Evolutionary conservation across 2,888 invertebrate genomes (phyloP).

Genomic region (Aphodius sticticus): DNA sequence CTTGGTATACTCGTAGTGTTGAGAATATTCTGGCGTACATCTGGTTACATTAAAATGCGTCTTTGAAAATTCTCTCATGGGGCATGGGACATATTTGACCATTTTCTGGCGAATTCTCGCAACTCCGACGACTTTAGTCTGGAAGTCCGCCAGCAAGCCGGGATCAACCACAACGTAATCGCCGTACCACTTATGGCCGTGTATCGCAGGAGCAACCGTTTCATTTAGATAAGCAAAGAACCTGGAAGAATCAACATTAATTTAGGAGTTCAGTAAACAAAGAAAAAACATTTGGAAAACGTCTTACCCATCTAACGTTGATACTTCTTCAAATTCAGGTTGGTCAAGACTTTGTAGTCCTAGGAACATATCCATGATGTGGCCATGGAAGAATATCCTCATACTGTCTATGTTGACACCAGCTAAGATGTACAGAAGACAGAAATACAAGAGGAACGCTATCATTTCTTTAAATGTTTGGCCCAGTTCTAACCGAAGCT

Average conservation of each 20-base stretch:
- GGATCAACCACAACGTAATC: constrained; percentile 38
- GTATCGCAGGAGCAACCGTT: constrained; percentile 33
- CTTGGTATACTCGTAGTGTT: too few relatives aligned
- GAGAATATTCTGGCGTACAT: constrained; percentile 40
- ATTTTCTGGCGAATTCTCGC: constrained; percentile 43
- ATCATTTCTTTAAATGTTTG: constrained; percentile 38
- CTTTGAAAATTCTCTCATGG: constrained; percentile 12
- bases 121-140: constrained; percentile 43
- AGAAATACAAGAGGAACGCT: constrained; percentile 38
- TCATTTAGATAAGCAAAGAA: constrained; percentile 38
- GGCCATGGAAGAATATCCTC: constrained; percentile 24
- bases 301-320: constrained; percentile 24
- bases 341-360: constrained; percentile 20
- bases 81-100: constrained; percentile 38
- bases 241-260: too few relatives aligned
- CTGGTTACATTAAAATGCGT: constrained; percentile 25
- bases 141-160: constrained; percentile 42
- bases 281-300: background rate
- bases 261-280: too few relatives aligned
- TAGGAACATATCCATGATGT: constrained; percentile 30
- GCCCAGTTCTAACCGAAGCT: constrained; percentile 25
- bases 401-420: constrained; percentile 31
- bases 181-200: constrained; percentile 42
- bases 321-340: constrained; percentile 23
- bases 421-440: constrained; percentile 38